These are phyloP conservation scores for Tyrannus savana DNA, from an alignment of 2,113 vertebrate genomes.

Conservation along the genomic window DNA sequence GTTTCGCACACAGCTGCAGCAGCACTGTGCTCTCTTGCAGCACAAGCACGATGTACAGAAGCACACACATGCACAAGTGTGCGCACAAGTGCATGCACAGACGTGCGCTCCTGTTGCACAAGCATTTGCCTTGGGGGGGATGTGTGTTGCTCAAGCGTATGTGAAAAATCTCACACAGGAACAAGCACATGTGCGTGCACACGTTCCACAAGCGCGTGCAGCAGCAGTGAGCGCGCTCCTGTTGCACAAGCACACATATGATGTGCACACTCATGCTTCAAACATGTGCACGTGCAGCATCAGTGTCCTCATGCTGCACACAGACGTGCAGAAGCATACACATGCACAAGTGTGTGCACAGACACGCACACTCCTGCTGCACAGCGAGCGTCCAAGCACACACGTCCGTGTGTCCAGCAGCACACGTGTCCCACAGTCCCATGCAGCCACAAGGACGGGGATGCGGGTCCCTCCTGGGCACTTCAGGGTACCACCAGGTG, in stretches of 20 bases:
- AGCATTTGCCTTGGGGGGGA: too few relatives aligned
- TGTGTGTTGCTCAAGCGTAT: too few relatives aligned
- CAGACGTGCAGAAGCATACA: not conserved
- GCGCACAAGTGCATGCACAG: too few relatives aligned
- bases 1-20: not conserved
- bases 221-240: not conserved
- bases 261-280: too few relatives aligned
- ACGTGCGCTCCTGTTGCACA: too few relatives aligned
- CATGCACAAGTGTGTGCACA: accelerated
- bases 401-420: not conserved
- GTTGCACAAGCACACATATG: not conserved
- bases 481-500: too few relatives aligned
- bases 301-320: not conserved
- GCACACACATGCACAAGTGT: too few relatives aligned
- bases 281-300: not conserved
- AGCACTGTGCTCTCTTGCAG: not conserved
- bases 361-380: not conserved
- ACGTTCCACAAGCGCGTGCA: not conserved
- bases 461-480: accelerated
- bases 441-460: not conserved
- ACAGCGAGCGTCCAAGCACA: not conserved
- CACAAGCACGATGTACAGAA: not conserved
- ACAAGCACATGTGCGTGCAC: not conserved
- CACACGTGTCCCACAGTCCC: not conserved
- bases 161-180: too few relatives aligned